These are phyloP conservation scores for Athene cunicularia DNA, from an alignment of 2,113 vertebrate genomes.

Conservation along the genomic window DNA sequence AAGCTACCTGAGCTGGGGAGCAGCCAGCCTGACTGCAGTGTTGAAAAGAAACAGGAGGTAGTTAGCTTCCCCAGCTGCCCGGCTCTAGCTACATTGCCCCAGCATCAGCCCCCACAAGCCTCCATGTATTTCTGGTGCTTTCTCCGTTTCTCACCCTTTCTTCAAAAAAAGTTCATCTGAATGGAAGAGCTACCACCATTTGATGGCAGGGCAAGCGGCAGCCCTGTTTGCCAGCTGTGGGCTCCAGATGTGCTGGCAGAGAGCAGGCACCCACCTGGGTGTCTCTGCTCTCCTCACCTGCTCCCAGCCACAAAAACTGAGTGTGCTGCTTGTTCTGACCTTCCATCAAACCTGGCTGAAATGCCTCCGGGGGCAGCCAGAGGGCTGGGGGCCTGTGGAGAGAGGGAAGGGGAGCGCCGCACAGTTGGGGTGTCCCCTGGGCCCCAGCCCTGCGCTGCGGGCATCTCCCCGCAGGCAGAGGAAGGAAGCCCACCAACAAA, in stretches of 20 bases:
- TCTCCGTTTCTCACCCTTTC: neutral
- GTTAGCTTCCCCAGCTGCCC: neutral
- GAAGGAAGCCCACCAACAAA: neutral
- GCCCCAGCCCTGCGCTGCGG: rapidly evolving
- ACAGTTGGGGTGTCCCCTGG: neutral
- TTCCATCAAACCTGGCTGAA: neutral
- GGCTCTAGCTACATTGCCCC: neutral
- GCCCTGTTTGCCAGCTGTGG: neutral
- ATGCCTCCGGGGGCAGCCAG: neutral
- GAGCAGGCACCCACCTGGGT: neutral
- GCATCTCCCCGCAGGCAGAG: neutral
- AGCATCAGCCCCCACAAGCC: rapidly evolving
- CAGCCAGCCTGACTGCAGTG: neutral
- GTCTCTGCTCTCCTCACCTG: neutral
- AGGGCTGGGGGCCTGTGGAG: neutral
- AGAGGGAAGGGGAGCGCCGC: neutral
- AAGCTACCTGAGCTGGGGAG: rapidly evolving
- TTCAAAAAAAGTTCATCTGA: neutral
- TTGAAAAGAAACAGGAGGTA: neutral
- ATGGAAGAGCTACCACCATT: neutral
- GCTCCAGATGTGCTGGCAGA: neutral
- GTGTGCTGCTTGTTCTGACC: neutral
- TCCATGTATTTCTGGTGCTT: neutral
- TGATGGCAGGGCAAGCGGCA: neutral
- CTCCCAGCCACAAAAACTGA: neutral